Conservation (phyloP, 2,797 vertebrate genomes). For the Antennarius maculatus region DNA sequence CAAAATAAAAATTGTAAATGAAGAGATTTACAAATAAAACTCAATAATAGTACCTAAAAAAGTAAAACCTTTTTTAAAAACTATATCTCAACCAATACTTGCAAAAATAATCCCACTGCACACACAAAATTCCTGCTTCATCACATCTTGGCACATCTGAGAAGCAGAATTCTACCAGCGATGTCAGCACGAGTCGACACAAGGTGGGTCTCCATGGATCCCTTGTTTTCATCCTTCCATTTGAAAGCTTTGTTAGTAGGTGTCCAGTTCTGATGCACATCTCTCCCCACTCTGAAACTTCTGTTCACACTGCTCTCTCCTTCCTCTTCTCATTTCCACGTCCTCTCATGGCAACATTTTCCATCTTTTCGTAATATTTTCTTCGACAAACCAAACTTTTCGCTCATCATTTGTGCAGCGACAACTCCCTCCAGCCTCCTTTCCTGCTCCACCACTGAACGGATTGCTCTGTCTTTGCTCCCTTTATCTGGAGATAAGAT, state of each 20-base stretch:
- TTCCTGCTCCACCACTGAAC: constrained; percentile 55
- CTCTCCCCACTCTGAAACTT: constrained; percentile 20
- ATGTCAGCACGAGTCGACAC: constrained; percentile 1
- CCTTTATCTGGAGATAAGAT: constrained; percentile 85
- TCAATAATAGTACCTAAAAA: neutral
- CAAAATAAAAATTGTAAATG: neutral
- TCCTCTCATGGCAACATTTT: neutral
- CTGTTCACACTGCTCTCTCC: constrained; percentile 1
- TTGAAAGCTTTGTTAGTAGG: neutral
- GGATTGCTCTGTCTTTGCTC: constrained; percentile 73
- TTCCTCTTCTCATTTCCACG: constrained; percentile 5
- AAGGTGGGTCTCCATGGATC: constrained; percentile 1
- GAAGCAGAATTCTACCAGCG: constrained; percentile 8
- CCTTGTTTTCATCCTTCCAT: neutral
- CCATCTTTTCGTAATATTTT: constrained; percentile 5
- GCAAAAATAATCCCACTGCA: neutral
- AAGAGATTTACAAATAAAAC: neutral
- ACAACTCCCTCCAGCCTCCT: constrained; percentile 33
- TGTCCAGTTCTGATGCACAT: constrained; percentile 8
- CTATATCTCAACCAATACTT: neutral
- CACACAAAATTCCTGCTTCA: no score
- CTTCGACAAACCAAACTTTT: neutral
- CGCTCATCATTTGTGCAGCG: neutral
- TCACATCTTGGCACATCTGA: neutral
- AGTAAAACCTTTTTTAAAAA: neutral